Percentiles rank a stretch among this genome's conserved stretches.
Evolutionary conservation across 2,797 vertebrate species (phyloP).

Genomic region (Dendrocincla fuliginosa): DNA sequence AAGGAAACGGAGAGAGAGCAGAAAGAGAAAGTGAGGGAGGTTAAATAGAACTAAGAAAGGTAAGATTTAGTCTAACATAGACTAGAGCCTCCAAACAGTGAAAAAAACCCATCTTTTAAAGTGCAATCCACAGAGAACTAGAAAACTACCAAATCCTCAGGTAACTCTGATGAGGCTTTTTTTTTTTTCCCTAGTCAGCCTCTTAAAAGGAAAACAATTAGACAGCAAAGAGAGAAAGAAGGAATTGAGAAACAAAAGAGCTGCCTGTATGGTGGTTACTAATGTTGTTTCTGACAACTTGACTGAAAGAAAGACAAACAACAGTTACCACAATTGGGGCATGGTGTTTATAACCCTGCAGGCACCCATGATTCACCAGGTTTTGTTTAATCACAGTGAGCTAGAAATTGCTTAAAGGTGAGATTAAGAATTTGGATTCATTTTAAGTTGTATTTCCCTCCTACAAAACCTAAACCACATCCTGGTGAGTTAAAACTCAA

Average conservation of each 20-base stretch:
- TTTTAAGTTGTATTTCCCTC: background rate
- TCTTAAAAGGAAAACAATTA: constrained; percentile 46
- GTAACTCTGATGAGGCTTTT: background rate
- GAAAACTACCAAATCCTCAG: background rate
- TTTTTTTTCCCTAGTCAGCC: background rate
- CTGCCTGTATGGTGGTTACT: constrained; percentile 23
- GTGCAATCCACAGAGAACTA: background rate
- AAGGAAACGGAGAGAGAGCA: constrained; percentile 8
- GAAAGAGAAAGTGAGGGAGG: constrained; percentile 38
- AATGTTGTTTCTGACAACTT: constrained; percentile 63
- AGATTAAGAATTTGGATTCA: constrained; percentile 39
- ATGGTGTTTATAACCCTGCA: constrained; percentile 57
- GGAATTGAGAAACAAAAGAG: constrained; percentile 54
- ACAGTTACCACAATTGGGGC: constrained; percentile 54
- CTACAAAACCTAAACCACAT: constrained; percentile 6
- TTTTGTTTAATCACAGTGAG: constrained; percentile 41
- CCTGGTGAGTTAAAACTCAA: constrained; percentile 2
- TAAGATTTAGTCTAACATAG: background rate
- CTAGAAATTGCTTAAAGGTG: constrained; percentile 55
- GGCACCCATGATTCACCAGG: constrained; percentile 53
- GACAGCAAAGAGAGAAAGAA: constrained; percentile 20
- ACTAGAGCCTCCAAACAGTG: background rate
- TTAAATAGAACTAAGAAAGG: background rate
- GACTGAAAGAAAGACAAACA: constrained; percentile 53
- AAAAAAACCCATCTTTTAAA: background rate